A percentile compares a stretch with the other conserved stretches of the same genome.
These are phyloP conservation scores for Clarias macrocephalus DNA, from an alignment of 2,113 vertebrate genomes.

Conservation along the genomic window DNA sequence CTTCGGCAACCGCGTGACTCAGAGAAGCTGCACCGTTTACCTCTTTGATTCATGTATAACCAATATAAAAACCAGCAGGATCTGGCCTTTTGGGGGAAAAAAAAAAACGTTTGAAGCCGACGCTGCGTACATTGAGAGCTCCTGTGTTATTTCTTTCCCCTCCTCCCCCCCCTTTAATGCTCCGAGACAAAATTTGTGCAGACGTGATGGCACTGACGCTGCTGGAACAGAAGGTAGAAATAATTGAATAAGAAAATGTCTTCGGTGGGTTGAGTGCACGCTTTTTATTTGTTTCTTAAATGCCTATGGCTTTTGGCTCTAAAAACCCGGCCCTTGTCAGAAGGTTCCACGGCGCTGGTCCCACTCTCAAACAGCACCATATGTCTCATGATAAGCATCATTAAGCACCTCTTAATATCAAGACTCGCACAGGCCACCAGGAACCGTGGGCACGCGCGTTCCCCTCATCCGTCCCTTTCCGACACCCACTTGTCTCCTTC, in stretches of 20 bases:
- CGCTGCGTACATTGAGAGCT: background rate
- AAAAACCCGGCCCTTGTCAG: slow-evolving; percentile 49
- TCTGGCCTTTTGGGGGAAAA: background rate
- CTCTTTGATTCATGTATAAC: slow-evolving; percentile 26
- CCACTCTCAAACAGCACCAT: slow-evolving; percentile 70
- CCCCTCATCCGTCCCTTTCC: slow-evolving; percentile 27
- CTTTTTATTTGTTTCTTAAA: slow-evolving; percentile 43
- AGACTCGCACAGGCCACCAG: slow-evolving; percentile 48
- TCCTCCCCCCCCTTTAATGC: background rate
- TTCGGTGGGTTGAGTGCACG: slow-evolving; percentile 6
- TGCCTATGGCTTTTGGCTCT: slow-evolving; percentile 32
- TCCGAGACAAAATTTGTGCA: slow-evolving; percentile 13
- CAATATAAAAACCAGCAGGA: slow-evolving; percentile 28
- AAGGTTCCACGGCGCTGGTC: slow-evolving; percentile 50
- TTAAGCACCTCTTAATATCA: slow-evolving; percentile 74
- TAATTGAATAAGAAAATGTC: slow-evolving; percentile 5
- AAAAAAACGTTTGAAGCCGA: background rate
- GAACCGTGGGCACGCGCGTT: background rate
- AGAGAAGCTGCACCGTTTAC: slow-evolving; percentile 10
- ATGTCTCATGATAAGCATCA: slow-evolving; percentile 74
- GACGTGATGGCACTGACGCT: slow-evolving; percentile 15
- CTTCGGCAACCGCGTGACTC: slow-evolving; percentile 4
- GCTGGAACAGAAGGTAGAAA: background rate
- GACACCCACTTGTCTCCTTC: background rate
- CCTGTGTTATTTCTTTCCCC: background rate